Conservation (phyloP, 30 jellyfish, hydroid and myxozoan species). For the Haliclystus octoradiatus region DNA sequence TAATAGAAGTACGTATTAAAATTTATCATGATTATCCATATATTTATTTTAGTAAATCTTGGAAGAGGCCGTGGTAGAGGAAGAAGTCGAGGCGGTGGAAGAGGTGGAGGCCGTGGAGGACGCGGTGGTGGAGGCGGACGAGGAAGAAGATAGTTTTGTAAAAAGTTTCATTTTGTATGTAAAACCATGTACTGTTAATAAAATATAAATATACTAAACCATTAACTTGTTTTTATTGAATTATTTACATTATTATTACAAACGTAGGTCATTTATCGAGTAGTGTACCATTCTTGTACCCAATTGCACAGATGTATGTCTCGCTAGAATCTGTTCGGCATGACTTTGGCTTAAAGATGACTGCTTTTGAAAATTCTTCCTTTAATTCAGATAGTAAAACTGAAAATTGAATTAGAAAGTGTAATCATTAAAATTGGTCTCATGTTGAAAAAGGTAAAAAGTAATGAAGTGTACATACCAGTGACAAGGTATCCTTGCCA, state of each 20-base stretch:
- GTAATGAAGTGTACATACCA: neutral
- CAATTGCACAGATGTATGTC: neutral
- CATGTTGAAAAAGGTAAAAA: neutral
- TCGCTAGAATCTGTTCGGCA: neutral
- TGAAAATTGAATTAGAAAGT: no score
- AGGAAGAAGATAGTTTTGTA: conserved; percentile 28
- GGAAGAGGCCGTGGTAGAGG: no score
- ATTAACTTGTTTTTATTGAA: no score
- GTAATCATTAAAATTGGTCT: neutral
- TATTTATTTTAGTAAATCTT: no score
- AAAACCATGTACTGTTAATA: no score
- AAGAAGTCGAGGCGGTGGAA: conserved; percentile 82
- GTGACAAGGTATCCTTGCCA: neutral
- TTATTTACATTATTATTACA: no score
- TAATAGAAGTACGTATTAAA: no score
- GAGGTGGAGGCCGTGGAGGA: conserved; percentile 89
- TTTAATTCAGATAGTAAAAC: neutral
- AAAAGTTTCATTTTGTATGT: no score
- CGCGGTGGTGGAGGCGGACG: conserved; percentile 79
- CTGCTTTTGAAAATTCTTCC: neutral
- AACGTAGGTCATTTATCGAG: no score
- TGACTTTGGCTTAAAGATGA: neutral
- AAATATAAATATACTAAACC: no score
- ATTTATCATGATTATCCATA: no score
- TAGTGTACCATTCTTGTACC: neutral